A percentile compares a stretch with the other conserved stretches of the same genome.
These are phyloP conservation scores for Drosophila colorata DNA, from an alignment of 2,888 invertebrate genomes.

Conservation along the genomic window DNA sequence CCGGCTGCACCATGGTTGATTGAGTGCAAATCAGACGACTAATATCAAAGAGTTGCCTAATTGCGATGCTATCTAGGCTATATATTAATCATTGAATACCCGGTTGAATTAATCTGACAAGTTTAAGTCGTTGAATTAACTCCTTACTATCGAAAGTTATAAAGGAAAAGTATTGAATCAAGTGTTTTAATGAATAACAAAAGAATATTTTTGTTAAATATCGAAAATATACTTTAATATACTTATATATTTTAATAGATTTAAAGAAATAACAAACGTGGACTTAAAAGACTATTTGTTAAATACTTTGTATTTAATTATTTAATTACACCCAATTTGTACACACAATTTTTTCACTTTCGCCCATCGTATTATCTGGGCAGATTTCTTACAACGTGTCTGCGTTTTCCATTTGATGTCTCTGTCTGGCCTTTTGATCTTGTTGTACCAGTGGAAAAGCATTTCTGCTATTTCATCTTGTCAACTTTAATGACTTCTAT, in stretches of 20 bases:
- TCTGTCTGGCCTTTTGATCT: conserved; percentile 69
- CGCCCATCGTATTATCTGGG: conserved; percentile 39
- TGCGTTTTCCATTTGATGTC: conserved; percentile 56
- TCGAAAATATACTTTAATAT: too few relatives aligned
- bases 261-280: too few relatives aligned
- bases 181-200: too few relatives aligned
- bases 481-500: conserved; percentile 46
- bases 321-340: too few relatives aligned
- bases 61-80: conserved; percentile 1
- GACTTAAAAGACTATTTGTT: too few relatives aligned
- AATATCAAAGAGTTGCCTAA: conserved; percentile 10
- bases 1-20: conserved; percentile 43
- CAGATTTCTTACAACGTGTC: conserved; percentile 38
- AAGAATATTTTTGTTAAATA: too few relatives aligned
- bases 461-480: conserved; percentile 18
- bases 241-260: too few relatives aligned
- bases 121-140: too few relatives aligned
- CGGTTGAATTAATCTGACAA: too few relatives aligned
- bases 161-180: too few relatives aligned
- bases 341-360: neutral
- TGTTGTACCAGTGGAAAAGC: conserved; percentile 19
- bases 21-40: conserved; percentile 18
- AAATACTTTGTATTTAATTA: too few relatives aligned
- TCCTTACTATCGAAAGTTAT: too few relatives aligned
- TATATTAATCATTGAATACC: neutral